phyloP scores from a whole-genome alignment of 92 coral and sea anemone genomes.

The Parazoanthus atlanticus region DNA sequence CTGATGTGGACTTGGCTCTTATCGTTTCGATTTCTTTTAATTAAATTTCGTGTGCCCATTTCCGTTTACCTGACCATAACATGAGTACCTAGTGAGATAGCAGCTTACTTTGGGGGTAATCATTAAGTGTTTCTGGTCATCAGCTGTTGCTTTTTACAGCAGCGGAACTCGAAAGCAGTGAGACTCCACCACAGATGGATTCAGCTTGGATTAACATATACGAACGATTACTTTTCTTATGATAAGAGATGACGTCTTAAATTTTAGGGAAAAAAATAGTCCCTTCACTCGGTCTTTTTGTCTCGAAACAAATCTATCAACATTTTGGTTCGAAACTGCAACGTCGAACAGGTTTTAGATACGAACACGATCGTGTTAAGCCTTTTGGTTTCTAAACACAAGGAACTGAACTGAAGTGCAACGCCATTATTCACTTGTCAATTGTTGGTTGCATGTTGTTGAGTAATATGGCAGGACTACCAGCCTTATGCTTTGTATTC shows the following conservation, averaged over 20 bases:
- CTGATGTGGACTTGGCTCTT: background rate
- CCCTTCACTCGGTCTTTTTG: background rate
- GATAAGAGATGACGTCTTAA: background rate
- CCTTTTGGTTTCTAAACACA: conserved; percentile 6
- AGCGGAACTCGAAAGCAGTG: background rate
- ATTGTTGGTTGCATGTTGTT: background rate
- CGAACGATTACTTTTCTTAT: background rate
- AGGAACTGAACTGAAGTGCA: conserved; percentile 1
- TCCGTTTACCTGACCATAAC: background rate
- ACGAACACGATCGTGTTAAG: background rate
- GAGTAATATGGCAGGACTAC: background rate
- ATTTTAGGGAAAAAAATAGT: no score
- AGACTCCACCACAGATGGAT: background rate
- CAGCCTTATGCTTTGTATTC: background rate
- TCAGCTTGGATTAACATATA: background rate
- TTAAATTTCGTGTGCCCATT: background rate
- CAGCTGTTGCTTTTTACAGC: background rate
- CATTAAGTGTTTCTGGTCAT: background rate
- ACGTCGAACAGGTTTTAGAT: background rate
- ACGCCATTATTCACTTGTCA: background rate
- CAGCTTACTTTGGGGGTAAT: background rate
- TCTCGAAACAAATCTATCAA: background rate
- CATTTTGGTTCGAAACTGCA: background rate
- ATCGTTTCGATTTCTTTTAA: background rate
- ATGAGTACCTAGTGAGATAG: background rate